Base-by-base conservation (phyloP, 1,140 invertebrate species). In the Drosophila equinoxialis region DNA sequence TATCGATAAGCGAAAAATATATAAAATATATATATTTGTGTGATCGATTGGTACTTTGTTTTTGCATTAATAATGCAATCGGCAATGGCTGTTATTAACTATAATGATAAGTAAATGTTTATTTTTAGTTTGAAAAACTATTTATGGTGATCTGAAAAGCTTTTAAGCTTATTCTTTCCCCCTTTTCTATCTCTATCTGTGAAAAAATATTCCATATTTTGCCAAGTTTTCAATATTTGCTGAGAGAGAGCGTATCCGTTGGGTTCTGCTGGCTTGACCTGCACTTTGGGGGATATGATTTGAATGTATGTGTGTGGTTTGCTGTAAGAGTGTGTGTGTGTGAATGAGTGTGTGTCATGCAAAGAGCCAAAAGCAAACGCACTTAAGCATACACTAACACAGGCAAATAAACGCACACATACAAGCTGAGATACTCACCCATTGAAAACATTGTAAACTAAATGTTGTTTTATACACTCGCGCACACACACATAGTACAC, bases 371-470 rank as follows among this genome's bases (percentile, higher is more conserved):
- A 78, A 68, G 75, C 75, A 68, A 83, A 89, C 79, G 77, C 79
- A 89, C 79, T 87, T 82, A 68, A 76, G 71, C 60, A 77, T 69
- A 76, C 66, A 55, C 71, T 57, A 60, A 58, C 60, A 35, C 37
- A 48, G 23, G 57, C 63, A 64, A 45, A 67, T 23, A 64, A 37
- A 66, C 55, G 23, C 69, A 57, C 23, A 64, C 51, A 71, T 55
- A 70, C 45, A 39, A 42, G 37, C 37, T 55, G 60, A 33, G 26
- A 48, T 41, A 48, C 48, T 66, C 73, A 72, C 68, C 71, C 78
- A 68, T 80, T 77, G 81, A 77, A 80, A 74, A 80, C 83, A 87
- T 71, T 86, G 83, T 83, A 87, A 87, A 87, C 83, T 83, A 83
- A 89, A 87, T 89, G 83, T 83, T 74, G 63, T 79, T 74, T 79